phyloP scores from a whole-genome alignment of 2,888 invertebrate genomes.

The Dolichomitus sp. region DNA sequence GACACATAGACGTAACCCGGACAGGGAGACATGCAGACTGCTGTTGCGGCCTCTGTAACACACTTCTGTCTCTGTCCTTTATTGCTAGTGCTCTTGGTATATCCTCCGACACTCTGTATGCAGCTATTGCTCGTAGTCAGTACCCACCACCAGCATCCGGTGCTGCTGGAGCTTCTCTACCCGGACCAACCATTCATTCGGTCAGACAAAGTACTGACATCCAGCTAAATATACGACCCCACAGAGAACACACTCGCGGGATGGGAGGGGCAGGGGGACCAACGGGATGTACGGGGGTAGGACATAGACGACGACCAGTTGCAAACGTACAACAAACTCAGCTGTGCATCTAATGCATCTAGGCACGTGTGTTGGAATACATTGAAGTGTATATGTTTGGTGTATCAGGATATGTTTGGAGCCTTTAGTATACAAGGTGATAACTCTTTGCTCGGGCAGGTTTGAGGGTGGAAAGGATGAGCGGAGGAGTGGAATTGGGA shows the following conservation, averaged over 20 bases:
- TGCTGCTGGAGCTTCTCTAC: constrained; percentile 51
- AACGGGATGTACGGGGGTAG: constrained; percentile 47
- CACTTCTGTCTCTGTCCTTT: constrained; percentile 73
- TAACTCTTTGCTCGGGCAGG: not conserved
- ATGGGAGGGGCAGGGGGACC: not conserved
- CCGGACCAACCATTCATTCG: constrained; percentile 76
- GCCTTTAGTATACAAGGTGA: not conserved
- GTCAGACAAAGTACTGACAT: constrained; percentile 82
- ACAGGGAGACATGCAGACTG: constrained; percentile 37
- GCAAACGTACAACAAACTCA: constrained; percentile 35
- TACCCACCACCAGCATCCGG: constrained; percentile 73
- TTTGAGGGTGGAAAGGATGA: not conserved
- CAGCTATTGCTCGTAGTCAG: constrained; percentile 50
- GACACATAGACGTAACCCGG: constrained; percentile 59
- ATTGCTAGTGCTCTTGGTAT: constrained; percentile 72
- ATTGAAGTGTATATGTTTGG: constrained; percentile 8
- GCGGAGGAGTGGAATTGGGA: not conserved
- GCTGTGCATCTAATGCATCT: constrained; percentile 58
- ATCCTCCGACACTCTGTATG: constrained; percentile 6
- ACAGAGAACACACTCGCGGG: constrained; percentile 35
- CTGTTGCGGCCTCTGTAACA: constrained; percentile 49
- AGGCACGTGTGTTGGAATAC: constrained; percentile 29
- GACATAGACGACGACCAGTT: constrained; percentile 35
- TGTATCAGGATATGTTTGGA: constrained; percentile 14
- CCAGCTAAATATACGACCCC: constrained; percentile 80